Evolutionary conservation across 2,888 invertebrate species (phyloP).

Genomic region (Dicyrtoma fusca): DNA sequence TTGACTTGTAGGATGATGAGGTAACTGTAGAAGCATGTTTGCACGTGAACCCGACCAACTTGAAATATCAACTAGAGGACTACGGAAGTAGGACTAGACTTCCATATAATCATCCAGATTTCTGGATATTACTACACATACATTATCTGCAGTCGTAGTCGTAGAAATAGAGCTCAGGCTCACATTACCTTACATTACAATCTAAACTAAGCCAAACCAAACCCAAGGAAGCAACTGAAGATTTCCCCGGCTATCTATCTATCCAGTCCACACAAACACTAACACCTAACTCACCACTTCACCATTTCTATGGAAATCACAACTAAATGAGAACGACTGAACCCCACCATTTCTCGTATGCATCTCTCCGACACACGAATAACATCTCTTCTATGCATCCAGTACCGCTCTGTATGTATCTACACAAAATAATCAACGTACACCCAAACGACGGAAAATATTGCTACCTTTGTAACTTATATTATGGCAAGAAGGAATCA

Average conservation of each 20-base stretch:
- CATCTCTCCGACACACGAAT: not conserved
- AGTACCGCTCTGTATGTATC: too few species aligned
- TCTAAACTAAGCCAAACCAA: too few species aligned
- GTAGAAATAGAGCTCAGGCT: not conserved
- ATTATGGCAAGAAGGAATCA: too few species aligned
- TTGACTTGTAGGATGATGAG: too few species aligned
- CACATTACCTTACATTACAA: too few species aligned
- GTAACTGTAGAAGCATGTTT: too few species aligned
- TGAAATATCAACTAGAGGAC: too few species aligned
- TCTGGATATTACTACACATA: conserved; percentile 14
- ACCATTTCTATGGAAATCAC: conserved; percentile 5
- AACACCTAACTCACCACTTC: not conserved
- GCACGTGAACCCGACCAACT: too few species aligned
- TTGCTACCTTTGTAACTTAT: too few species aligned
- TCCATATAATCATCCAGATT: conserved; percentile 19
- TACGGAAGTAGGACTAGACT: too few species aligned
- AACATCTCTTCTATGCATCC: not conserved
- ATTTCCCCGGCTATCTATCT: not conserved
- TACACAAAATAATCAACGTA: too few species aligned
- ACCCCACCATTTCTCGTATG: not conserved
- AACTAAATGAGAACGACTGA: not conserved
- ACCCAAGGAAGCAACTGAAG: not conserved
- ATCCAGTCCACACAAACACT: conserved; percentile 1
- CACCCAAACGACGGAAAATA: too few species aligned
- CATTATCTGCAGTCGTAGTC: conserved; percentile 10